These are phyloP conservation scores for Holothuria scabra DNA, from an alignment of 53 echinoderm and acorn worm species.

Conservation along the genomic window DNA sequence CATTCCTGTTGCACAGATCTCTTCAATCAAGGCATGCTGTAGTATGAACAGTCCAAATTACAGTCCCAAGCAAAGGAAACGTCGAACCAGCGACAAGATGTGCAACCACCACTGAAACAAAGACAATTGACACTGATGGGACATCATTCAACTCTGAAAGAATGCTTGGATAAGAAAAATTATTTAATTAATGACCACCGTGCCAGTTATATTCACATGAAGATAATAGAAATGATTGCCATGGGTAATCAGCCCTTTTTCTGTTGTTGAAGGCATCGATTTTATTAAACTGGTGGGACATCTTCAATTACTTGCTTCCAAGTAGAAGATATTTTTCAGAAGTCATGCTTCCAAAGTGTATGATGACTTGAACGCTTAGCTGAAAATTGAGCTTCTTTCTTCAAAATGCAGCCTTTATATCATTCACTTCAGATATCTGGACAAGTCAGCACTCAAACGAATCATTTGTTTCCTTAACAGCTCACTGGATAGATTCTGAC, in stretches of 20 bases:
- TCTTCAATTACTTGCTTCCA: slow-evolving; percentile 20
- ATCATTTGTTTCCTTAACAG: slow-evolving; percentile 8
- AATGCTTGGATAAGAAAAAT: neutral
- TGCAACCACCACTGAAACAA: neutral
- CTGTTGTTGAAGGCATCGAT: slow-evolving; percentile 5
- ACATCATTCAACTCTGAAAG: neutral
- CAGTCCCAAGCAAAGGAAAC: too few relatives aligned
- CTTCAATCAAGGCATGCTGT: too few relatives aligned
- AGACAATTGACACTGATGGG: neutral
- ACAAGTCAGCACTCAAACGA: slow-evolving; percentile 5
- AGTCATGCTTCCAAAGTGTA: slow-evolving; percentile 1
- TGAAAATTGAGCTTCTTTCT: neutral
- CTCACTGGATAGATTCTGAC: neutral
- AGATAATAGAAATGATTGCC: slow-evolving; percentile 17
- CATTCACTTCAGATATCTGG: slow-evolving; percentile 32
- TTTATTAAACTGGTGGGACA: slow-evolving; percentile 8
- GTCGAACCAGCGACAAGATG: too few relatives aligned
- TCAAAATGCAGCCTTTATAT: neutral
- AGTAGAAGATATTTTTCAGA: slow-evolving; percentile 29
- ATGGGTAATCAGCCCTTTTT: slow-evolving; percentile 3
- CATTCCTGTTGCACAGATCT: too few relatives aligned
- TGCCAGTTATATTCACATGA: neutral
- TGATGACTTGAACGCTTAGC: neutral
- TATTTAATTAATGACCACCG: neutral
- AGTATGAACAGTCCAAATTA: too few relatives aligned